phyloP scores from a whole-genome alignment of 2,113 vertebrate genomes.

The Eclectus roratus region DNA sequence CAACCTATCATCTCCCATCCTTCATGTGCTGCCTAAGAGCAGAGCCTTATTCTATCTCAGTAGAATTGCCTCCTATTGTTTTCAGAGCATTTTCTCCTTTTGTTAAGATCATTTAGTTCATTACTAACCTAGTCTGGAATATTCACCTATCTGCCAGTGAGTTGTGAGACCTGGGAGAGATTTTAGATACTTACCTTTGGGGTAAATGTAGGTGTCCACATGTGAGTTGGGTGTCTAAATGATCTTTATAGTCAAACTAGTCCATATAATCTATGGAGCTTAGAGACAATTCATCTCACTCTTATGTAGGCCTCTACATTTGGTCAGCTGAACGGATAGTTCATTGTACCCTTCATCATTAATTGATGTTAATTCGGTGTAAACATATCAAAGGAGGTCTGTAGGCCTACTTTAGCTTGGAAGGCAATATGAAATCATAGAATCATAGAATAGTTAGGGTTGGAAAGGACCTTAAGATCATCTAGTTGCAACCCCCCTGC shows the following conservation, averaged over 20 bases:
- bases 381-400: background rate
- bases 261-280: background rate
- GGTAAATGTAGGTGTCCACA: background rate
- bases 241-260: background rate
- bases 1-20: background rate
- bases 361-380: background rate
- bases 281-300: background rate
- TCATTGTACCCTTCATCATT: background rate
- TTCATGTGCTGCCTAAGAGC: background rate
- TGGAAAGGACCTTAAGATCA: too few relatives aligned
- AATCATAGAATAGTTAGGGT: too few relatives aligned
- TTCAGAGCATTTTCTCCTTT: background rate
- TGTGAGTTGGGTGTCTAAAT: background rate
- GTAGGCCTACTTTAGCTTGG: background rate
- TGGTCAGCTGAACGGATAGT: background rate
- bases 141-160: background rate
- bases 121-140: background rate
- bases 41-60: background rate
- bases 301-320: background rate
- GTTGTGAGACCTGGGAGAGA: background rate
- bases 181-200: background rate
- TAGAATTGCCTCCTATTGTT: background rate
- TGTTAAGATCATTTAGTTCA: background rate
- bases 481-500: too few relatives aligned
- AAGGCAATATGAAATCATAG: background rate